Evolutionary conservation across 2,888 invertebrate species (phyloP), one percentile per base, ranked within the genome.

Genomic region (Leptinotarsa juncta): DNA sequence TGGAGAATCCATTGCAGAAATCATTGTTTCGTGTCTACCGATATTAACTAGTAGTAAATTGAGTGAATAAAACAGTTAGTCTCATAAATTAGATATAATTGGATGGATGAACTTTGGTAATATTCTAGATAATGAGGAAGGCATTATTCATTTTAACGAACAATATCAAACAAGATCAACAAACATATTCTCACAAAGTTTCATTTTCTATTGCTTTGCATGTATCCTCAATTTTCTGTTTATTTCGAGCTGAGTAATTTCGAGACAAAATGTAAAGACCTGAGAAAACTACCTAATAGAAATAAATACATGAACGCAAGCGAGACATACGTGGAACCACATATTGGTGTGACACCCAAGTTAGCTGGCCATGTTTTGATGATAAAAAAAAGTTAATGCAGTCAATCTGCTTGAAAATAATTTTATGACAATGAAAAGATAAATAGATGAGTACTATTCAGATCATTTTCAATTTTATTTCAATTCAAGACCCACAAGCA

Each of bases 81-180:
- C 85, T 83, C 84, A 85, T 86, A 85, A 86, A 86, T 85, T 85
- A 85, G 81, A 78, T 78, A 81, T 84, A 86, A 86, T 86, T 86
- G 85, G 86, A 80, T 67, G 84, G 84, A 85, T 85, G 85, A 86
- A 85, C 85, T 86, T 85, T 81, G 84, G 82, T 82, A 83, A 84
- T 84, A 84, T 84, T 81, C 79, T 77, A 81, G 83, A 84, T 84
- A 85, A 85, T 85, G 84, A 85, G 83, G 80, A 83, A 83, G 83
- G 80, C 83, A 84, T 85, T 83, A 83, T 81, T 84, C 85, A 83
- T 84, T 83, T 80, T 76, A 74, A 71, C 73, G 79, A 82, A 78
- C 73, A 60, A 65, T 78, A 79, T 77, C 79, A 76, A 72, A 72
- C 74, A 72, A 65, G 68, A 73, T 69, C 69, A 69, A 53, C 67